These are phyloP conservation scores for Heliconius charithonia DNA, from an alignment of 2,888 invertebrate genomes.

Conservation along the genomic window DNA sequence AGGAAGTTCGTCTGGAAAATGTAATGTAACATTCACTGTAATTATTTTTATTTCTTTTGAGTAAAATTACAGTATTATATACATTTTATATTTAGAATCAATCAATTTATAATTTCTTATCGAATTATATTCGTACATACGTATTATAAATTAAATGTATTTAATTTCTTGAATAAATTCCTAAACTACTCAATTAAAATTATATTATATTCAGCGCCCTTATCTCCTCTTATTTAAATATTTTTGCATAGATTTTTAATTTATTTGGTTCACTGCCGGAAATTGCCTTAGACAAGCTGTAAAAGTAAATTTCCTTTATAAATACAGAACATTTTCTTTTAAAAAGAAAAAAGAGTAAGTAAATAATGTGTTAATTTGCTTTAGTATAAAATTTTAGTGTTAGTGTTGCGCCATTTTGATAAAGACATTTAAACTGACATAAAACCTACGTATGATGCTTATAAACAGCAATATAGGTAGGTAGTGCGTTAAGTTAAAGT, in stretches of 20 bases:
- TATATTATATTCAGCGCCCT: background rate
- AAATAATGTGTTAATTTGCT: background rate
- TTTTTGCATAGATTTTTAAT: conserved; percentile 13
- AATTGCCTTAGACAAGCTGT: conserved; percentile 4
- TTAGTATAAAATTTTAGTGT: background rate
- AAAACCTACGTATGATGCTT: no score
- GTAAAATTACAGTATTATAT: no score
- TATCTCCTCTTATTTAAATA: background rate
- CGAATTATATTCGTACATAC: no score
- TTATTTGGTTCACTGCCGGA: background rate
- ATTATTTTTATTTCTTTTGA: background rate
- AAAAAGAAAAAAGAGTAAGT: background rate
- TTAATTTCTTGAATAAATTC: background rate
- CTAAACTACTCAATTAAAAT: background rate
- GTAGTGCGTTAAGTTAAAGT: background rate
- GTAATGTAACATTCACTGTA: background rate
- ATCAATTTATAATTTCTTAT: background rate
- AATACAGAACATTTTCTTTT: background rate
- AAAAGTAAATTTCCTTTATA: background rate
- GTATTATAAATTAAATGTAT: background rate
- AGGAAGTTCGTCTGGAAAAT: background rate
- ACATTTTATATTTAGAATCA: background rate
- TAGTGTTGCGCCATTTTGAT: background rate
- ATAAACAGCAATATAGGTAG: background rate
- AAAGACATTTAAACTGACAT: background rate